phyloP scores from a whole-genome alignment of 2,797 vertebrate genomes.

The Enteromius viviparus region DNA sequence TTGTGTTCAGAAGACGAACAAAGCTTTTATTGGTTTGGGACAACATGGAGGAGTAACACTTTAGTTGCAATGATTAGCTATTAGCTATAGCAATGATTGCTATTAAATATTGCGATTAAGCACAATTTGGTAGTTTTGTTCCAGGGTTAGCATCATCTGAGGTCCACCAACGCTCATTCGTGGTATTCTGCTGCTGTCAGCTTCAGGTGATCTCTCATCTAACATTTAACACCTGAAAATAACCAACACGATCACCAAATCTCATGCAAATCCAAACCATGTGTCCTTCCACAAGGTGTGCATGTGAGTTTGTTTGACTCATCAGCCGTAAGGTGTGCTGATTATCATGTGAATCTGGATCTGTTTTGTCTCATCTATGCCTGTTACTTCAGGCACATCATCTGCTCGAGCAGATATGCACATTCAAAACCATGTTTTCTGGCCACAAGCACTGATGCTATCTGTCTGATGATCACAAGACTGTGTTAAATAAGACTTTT shows the following conservation, averaged over 20 bases:
- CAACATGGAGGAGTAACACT: too few relatives aligned
- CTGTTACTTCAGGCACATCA: slow-evolving; percentile 28
- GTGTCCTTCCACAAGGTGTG: slow-evolving; percentile 7
- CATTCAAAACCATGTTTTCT: not conserved
- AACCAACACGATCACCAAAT: slow-evolving; percentile 3
- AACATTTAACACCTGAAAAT: slow-evolving; percentile 13
- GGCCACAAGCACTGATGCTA: not conserved
- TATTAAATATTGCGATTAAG: not conserved
- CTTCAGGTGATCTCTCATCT: slow-evolving; percentile 3
- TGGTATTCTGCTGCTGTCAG: not conserved
- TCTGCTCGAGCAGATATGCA: slow-evolving; percentile 2
- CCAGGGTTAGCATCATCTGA: not conserved
- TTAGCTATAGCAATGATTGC: too few relatives aligned
- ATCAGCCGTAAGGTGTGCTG: slow-evolving; percentile 20
- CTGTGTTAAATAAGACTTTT: slow-evolving; percentile 16
- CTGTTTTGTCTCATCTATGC: not conserved
- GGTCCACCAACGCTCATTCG: not conserved
- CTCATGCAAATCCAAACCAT: slow-evolving; percentile 45
- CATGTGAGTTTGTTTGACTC: slow-evolving; percentile 10
- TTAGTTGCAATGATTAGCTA: not conserved
- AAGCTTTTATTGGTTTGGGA: too few relatives aligned
- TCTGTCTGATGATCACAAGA: slow-evolving; percentile 20
- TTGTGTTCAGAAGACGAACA: too few relatives aligned
- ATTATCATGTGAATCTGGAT: slow-evolving; percentile 30
- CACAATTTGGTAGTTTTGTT: not conserved